A percentile compares a stretch with the other conserved stretches of the same genome.
Evolutionary conservation across 2,888 invertebrate species (phyloP).

Genomic region (Xanthorhoe spadicearia): DNA sequence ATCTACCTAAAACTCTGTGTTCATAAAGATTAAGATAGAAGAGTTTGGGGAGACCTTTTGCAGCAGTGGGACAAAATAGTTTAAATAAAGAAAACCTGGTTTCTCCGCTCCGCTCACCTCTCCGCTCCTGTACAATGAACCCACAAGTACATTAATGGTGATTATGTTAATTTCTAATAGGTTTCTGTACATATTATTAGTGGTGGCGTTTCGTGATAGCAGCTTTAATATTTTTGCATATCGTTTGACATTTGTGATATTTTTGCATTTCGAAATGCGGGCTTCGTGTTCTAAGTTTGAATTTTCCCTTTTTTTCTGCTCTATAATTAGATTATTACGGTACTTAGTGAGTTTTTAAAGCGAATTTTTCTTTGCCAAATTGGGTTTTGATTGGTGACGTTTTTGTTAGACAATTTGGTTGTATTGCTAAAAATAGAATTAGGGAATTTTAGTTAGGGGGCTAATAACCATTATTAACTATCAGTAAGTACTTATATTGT

Average conservation of each 20-base stretch:
- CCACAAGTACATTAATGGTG: slow-evolving; percentile 20
- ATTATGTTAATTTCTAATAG: slow-evolving; percentile 43
- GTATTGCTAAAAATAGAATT: too few species aligned
- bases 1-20: too few species aligned
- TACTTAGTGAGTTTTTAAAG: slow-evolving; percentile 8
- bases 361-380: slow-evolving; percentile 5
- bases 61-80: too few species aligned
- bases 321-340: slow-evolving; percentile 23
- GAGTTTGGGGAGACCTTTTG: too few species aligned
- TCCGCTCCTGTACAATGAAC: slow-evolving; percentile 1
- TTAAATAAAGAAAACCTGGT: too few species aligned
- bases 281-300: slow-evolving; percentile 31
- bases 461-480: too few species aligned
- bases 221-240: slow-evolving; percentile 41
- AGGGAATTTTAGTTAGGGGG: too few species aligned
- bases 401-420: too few species aligned
- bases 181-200: slow-evolving; percentile 41
- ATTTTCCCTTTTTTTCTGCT: slow-evolving; percentile 26
- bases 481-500: too few species aligned
- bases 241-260: slow-evolving; percentile 30
- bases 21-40: too few species aligned
- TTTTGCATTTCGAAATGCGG: slow-evolving; percentile 44
- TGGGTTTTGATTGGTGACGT: slow-evolving; percentile 1
- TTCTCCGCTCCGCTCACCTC: slow-evolving; percentile 10
- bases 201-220: slow-evolving; percentile 40